A percentile compares a stretch with the other conserved stretches of the same genome.
Evolutionary conservation across 2,113 vertebrate species (phyloP).

Genomic region (human (Homo sapiens)): DNA sequence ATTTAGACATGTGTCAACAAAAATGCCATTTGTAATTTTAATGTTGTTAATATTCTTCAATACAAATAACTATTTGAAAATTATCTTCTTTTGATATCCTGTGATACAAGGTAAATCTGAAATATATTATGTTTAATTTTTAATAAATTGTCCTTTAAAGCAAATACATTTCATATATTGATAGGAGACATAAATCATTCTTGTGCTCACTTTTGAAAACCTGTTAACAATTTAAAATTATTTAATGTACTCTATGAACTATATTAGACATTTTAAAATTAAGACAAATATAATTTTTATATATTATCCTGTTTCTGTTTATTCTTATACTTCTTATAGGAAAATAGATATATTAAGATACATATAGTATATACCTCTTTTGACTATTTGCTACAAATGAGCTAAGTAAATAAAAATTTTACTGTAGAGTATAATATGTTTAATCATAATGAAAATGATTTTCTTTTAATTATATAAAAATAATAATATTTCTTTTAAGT

Average conservation of each 20-base stretch:
- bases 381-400: not conserved
- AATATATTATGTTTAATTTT: not conserved
- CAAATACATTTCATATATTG: not conserved
- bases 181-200: not conserved
- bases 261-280: not conserved
- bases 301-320: not conserved
- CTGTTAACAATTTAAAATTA: not conserved
- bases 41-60: not conserved
- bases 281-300: not conserved
- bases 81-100: not conserved
- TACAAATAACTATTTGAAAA: not conserved
- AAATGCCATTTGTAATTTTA: not conserved
- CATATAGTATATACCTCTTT: not conserved
- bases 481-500: not conserved
- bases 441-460: not conserved
- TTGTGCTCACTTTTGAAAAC: not conserved
- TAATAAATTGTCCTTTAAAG: not conserved
- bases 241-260: constrained; percentile 16
- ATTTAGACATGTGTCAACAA: constrained; percentile 26
- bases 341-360: not conserved
- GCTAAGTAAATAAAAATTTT: not conserved
- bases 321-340: not conserved
- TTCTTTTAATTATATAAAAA: constrained; percentile 21
- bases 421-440: not conserved
- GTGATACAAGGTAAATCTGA: not conserved